phyloP scores from a whole-genome alignment of 2,888 invertebrate species.

The Torymus tubicola region DNA sequence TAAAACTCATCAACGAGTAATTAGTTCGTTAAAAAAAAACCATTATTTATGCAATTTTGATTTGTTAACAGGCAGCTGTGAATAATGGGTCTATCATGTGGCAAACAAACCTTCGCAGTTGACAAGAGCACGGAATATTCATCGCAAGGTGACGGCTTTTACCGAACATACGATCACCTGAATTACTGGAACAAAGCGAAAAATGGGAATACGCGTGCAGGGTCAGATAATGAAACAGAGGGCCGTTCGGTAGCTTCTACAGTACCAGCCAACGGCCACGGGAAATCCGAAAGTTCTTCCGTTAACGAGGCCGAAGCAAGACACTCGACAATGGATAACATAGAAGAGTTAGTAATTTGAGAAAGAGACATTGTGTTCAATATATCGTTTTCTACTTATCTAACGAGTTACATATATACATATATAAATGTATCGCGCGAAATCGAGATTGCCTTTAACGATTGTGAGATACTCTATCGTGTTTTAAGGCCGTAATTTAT shows the following conservation, averaged over 20 bases:
- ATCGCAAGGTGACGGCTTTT: constrained; percentile 37
- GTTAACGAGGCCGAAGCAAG: constrained; percentile 15
- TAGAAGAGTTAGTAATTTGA: neutral
- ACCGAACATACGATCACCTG: constrained; percentile 42
- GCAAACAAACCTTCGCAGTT: constrained; percentile 47
- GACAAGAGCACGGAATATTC: constrained; percentile 34
- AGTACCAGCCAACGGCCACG: constrained; percentile 19
- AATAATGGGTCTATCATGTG: constrained; percentile 46
- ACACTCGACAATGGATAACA: constrained; percentile 3
- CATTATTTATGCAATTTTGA: too few species aligned
- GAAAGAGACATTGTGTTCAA: constrained; percentile 3
- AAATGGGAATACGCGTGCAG: constrained; percentile 20
- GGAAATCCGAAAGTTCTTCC: constrained; percentile 12
- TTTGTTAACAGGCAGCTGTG: constrained; percentile 10
- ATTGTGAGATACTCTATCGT: too few species aligned
- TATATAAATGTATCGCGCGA: neutral
- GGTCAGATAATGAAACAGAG: neutral
- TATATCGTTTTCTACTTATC: neutral
- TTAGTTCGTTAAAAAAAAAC: too few species aligned
- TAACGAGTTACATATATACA: too few species aligned
- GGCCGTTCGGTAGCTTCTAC: constrained; percentile 26
- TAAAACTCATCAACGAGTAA: too few species aligned
- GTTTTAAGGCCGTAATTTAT: neutral
- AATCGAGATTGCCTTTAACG: too few species aligned
- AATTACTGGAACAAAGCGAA: constrained; percentile 35